Evolutionary conservation across 2,888 invertebrate species (phyloP).

Genomic region (Spodoptera exigua): DNA sequence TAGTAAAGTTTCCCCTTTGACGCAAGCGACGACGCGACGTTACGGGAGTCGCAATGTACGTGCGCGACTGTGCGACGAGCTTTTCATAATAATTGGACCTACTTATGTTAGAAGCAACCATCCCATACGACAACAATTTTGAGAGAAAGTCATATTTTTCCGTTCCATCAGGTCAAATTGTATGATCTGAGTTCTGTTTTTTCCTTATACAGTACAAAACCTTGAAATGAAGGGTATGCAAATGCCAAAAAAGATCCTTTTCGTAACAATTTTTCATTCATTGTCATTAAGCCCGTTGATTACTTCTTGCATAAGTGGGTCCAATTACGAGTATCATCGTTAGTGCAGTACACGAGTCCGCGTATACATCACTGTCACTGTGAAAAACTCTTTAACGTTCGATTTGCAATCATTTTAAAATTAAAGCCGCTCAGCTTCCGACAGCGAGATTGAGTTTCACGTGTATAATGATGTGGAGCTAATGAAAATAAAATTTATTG

Average conservation of each 20-base stretch:
- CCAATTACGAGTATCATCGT: conserved; percentile 59
- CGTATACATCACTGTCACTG: conserved; percentile 63
- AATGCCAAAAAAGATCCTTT: too few relatives aligned
- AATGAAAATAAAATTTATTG: conserved; percentile 25
- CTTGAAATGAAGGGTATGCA: too few relatives aligned
- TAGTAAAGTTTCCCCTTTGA: conserved; percentile 82
- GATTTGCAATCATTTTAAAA: conserved; percentile 53
- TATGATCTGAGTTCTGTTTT: too few relatives aligned
- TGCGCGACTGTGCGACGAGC: conserved; percentile 60
- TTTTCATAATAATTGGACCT: conserved; percentile 72
- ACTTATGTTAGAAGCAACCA: too few relatives aligned
- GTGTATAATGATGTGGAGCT: conserved; percentile 23
- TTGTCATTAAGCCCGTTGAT: too few relatives aligned
- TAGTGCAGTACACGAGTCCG: conserved; percentile 61
- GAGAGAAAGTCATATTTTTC: too few relatives aligned
- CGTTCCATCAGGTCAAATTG: too few relatives aligned
- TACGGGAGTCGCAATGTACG: conserved; percentile 51
- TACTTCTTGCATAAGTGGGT: too few relatives aligned
- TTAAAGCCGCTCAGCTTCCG: conserved; percentile 38
- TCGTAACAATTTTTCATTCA: too few relatives aligned
- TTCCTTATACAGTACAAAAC: too few relatives aligned
- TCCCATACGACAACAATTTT: too few relatives aligned
- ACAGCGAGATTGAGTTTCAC: conserved; percentile 30
- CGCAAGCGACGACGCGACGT: conserved; percentile 59
- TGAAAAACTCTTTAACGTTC: conserved; percentile 61